phyloP scores from a whole-genome alignment of 30 jellyfish, hydroid and myxozoan genomes.

The Aurelia sp. region DNA sequence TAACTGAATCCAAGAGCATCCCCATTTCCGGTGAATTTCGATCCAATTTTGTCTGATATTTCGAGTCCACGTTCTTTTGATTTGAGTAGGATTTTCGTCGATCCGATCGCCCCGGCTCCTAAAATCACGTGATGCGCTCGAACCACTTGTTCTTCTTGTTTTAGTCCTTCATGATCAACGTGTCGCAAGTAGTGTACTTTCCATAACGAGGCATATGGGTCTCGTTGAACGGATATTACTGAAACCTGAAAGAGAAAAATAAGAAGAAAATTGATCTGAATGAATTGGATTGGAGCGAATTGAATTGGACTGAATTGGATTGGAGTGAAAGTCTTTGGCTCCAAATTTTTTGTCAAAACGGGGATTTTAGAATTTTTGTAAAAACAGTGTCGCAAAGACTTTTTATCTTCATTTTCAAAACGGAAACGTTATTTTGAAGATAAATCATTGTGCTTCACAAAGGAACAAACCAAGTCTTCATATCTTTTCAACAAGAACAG shows the following conservation, averaged over 20 bases:
- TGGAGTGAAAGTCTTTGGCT: too few relatives aligned
- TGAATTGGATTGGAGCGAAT: too few relatives aligned
- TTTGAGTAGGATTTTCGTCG: conserved; percentile 57
- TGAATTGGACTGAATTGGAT: too few relatives aligned
- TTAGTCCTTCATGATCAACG: conserved; percentile 11
- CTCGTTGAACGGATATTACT: conserved; percentile 52
- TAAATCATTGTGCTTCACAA: too few relatives aligned
- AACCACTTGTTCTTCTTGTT: conserved; percentile 49
- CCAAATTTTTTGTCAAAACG: too few relatives aligned
- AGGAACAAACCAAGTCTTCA: too few relatives aligned
- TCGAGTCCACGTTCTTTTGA: conserved; percentile 75
- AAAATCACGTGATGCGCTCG: conserved; percentile 60
- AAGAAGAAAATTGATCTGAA: too few relatives aligned
- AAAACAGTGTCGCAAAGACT: too few relatives aligned
- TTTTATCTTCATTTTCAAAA: too few relatives aligned
- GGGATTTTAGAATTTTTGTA: too few relatives aligned
- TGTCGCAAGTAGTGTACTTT: conserved; percentile 43
- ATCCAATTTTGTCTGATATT: conserved; percentile 60
- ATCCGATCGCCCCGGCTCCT: conserved; percentile 84
- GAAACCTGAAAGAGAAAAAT: conserved; percentile 4
- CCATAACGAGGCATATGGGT: conserved; percentile 68
- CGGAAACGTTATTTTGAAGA: too few relatives aligned
- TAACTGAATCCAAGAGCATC: conserved; percentile 66
- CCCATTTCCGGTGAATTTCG: conserved; percentile 70
- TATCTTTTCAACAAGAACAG: too few relatives aligned